Percentiles rank a stretch among this genome's conserved stretches.
phyloP scores from a whole-genome alignment of 1,140 invertebrate species.

The Heliconius himera region DNA sequence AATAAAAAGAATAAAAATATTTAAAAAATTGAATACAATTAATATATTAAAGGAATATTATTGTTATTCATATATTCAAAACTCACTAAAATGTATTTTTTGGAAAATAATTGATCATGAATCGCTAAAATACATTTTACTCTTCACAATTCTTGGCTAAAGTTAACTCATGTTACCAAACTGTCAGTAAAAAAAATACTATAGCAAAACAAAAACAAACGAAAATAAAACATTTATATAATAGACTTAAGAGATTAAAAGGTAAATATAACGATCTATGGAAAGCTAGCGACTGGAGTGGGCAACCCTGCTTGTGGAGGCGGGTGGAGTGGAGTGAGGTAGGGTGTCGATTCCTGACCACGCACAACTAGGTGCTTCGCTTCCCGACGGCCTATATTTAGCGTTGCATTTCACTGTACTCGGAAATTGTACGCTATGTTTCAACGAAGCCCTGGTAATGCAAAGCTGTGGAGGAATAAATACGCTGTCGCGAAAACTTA shows the following conservation, averaged over 20 bases:
- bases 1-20: too few species aligned
- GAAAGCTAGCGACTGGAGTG: conserved; percentile 17
- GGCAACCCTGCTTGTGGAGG: conserved; percentile 39
- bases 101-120: neutral
- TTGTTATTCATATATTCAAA: too few species aligned
- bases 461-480: neutral
- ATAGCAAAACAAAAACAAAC: neutral
- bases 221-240: conserved; percentile 11
- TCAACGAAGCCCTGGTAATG: conserved; percentile 30
- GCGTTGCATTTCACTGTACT: conserved; percentile 66
- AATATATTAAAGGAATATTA: too few species aligned
- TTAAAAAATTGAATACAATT: too few species aligned
- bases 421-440: conserved; percentile 57
- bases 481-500: neutral
- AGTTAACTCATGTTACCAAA: neutral
- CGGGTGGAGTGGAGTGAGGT: conserved; percentile 42
- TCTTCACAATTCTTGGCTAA: neutral
- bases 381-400: conserved; percentile 75
- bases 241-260: conserved; percentile 4
- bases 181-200: neutral
- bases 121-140: neutral
- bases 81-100: too few species aligned
- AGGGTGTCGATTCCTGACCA: conserved; percentile 64
- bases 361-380: conserved; percentile 62
- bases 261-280: conserved; percentile 14